Percentiles rank a stretch among this genome's conserved stretches.
Conservation (phyloP, 2,113 vertebrate species). For the Empidonax alnorum region DNA sequence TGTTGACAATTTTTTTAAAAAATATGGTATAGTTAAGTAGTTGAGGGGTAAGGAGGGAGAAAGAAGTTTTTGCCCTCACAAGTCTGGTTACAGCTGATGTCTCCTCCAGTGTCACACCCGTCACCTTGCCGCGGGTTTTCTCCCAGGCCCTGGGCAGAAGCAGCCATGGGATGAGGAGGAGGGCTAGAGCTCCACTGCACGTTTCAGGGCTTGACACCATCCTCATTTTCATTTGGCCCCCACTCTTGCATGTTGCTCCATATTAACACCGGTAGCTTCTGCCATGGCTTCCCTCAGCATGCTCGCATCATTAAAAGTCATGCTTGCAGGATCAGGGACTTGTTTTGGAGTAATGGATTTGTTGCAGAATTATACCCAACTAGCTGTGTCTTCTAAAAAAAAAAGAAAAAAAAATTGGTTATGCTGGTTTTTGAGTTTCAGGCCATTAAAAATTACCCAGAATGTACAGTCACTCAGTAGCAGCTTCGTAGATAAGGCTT, state of each 20-base stretch:
- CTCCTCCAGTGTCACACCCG: not conserved
- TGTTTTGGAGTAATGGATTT: slow-evolving; percentile 65
- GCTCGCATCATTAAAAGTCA: not conserved
- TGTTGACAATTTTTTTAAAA: not conserved
- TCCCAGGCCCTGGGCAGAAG: not conserved
- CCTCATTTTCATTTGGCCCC: not conserved
- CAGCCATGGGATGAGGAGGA: not conserved
- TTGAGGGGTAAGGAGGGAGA: not conserved
- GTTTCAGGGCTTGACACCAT: accelerated
- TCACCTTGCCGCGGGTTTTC: not conserved
- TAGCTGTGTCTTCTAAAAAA: slow-evolving; percentile 49
- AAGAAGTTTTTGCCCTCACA: not conserved
- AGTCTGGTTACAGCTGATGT: not conserved
- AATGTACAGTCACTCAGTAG: slow-evolving; percentile 65
- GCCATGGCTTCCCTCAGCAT: not conserved
- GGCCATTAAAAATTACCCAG: slow-evolving; percentile 70
- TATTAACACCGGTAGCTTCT: not conserved
- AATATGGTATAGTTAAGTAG: not conserved
- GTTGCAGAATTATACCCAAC: slow-evolving; percentile 62
- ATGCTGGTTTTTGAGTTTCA: slow-evolving; percentile 62
- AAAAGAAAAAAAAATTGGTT: slow-evolving; percentile 23
- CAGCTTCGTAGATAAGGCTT: slow-evolving; percentile 66
- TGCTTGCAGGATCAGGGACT: slow-evolving; percentile 26
- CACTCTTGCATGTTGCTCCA: not conserved
- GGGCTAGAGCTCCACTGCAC: not conserved